Conservation (phyloP, 2,113 vertebrate genomes). For the Anolis carolinensis region DNA sequence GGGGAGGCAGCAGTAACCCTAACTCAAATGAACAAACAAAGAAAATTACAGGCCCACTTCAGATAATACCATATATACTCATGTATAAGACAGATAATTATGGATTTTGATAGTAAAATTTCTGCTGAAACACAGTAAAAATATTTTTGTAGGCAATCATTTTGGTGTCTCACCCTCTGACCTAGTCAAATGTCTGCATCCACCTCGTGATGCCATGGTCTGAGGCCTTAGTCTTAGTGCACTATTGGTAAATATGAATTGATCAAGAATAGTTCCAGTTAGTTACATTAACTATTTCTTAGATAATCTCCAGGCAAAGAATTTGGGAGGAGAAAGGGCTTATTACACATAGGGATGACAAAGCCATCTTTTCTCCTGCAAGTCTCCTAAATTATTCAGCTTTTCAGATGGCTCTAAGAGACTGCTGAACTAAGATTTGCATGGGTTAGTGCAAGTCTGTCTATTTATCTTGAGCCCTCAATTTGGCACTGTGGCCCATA, state of each 20-base stretch:
- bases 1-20: not conserved
- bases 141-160: too few relatives aligned
- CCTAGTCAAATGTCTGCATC: too few relatives aligned
- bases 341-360: not conserved
- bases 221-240: too few relatives aligned
- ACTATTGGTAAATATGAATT: not conserved
- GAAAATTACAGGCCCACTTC: not conserved
- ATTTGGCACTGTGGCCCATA: not conserved
- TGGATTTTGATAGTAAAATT: too few relatives aligned
- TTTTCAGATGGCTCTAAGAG: not conserved
- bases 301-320: not conserved
- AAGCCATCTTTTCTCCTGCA: not conserved
- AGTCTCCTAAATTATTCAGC: slow-evolving; percentile 19
- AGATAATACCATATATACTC: not conserved
- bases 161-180: too few relatives aligned
- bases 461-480: not conserved
- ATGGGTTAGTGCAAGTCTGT: not conserved
- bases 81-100: too few relatives aligned
- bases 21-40: not conserved
- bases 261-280: not conserved
- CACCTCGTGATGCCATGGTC: too few relatives aligned
- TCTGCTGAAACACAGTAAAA: too few relatives aligned
- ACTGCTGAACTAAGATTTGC: slow-evolving; percentile 19
- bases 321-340: not conserved
- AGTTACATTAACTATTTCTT: not conserved